Evolutionary conservation across 2,113 vertebrate species (phyloP).

Genomic region (Oncorhynchus tshawytscha): DNA sequence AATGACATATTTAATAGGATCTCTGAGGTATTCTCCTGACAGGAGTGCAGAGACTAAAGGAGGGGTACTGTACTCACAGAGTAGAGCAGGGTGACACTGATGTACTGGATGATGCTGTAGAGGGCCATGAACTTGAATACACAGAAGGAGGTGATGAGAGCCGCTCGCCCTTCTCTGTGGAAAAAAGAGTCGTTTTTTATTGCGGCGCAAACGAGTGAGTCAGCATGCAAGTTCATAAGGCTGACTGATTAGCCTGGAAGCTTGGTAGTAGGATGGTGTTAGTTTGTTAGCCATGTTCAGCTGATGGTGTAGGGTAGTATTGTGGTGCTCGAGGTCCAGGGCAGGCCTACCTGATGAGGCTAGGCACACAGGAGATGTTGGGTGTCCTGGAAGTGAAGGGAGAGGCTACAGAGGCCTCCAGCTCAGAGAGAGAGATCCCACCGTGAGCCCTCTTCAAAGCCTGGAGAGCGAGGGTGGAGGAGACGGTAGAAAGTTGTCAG

Average conservation of each 20-base stretch:
- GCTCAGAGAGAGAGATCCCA: conserved; percentile 94
- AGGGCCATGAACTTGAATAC: conserved; percentile 99
- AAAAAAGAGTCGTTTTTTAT: conserved; percentile 2
- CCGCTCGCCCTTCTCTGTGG: conserved; percentile 93
- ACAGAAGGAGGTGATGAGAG: conserved; percentile 97
- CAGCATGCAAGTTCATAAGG: too few relatives aligned
- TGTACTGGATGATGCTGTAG: conserved; percentile 98
- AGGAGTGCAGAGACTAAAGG: too few relatives aligned
- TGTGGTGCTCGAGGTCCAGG: too few relatives aligned
- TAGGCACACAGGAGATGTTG: conserved; percentile 97
- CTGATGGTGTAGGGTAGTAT: too few relatives aligned
- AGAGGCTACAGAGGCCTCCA: conserved; percentile 96
- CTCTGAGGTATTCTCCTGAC: too few relatives aligned
- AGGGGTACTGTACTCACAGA: conserved; percentile 75
- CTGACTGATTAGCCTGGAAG: too few relatives aligned
- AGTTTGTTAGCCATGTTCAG: too few relatives aligned
- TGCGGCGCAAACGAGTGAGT: background rate
- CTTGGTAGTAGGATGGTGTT: too few relatives aligned
- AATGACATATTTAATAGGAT: too few relatives aligned
- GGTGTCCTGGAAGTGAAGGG: conserved; percentile 95
- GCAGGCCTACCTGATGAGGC: conserved; percentile 86
- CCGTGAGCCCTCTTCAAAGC: conserved; percentile 95
- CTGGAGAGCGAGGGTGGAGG: conserved; percentile 57
- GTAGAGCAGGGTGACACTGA: conserved; percentile 94
- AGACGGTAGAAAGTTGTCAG: too few relatives aligned